Evolutionary conservation across 2,113 vertebrate species (phyloP), one percentile per base, ranked within the genome.

Genomic region (Cacatua alba): DNA sequence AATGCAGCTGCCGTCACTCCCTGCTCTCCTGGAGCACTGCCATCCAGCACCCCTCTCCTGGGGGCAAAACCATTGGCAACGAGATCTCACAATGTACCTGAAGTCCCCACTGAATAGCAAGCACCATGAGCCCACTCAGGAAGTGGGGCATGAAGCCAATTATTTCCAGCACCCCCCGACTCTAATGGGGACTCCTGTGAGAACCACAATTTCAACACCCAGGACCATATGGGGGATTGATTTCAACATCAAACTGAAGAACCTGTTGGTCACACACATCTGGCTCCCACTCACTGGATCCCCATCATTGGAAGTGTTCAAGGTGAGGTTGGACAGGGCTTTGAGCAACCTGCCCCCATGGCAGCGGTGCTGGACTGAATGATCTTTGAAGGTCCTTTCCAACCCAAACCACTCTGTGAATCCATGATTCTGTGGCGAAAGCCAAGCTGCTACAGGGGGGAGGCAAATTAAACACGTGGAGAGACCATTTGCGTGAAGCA

Each of bases 51-150:
- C 21, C 25, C 31, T 43, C 35, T 81, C 51, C 25, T 17, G 6
- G 41, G 25, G 43, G 16, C 51, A 65, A 24, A 76, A 69, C 19
- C 3, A 2, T 20, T n/a, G 39, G 57, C 23, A 44, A 76, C 0
- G 0, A 84, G 28, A 70, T 49, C 79, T 21, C 20, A 48, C 48
- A 41, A 28, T 1, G 11, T 19, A 48, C 35, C 8, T 29, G 6
- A 60, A 67, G 37, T 26, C 60, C 44, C 44, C 37, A 74, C 6
- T 1, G 3, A 72, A 17, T 17, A 59, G 51, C 28, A 39, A 46
- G 60, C 19, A 80, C 0, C 57, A 59, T 35, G 0, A 79, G 18
- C 59, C 24, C 1, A 1, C 19, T 44, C 33, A 72, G n/a, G 46
- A 67, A 49, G 53, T 2, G 2, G 8, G 16, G 14, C 2, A 3